Conservation (phyloP, 2,888 invertebrate genomes). For the Hyposoter didymator region DNA sequence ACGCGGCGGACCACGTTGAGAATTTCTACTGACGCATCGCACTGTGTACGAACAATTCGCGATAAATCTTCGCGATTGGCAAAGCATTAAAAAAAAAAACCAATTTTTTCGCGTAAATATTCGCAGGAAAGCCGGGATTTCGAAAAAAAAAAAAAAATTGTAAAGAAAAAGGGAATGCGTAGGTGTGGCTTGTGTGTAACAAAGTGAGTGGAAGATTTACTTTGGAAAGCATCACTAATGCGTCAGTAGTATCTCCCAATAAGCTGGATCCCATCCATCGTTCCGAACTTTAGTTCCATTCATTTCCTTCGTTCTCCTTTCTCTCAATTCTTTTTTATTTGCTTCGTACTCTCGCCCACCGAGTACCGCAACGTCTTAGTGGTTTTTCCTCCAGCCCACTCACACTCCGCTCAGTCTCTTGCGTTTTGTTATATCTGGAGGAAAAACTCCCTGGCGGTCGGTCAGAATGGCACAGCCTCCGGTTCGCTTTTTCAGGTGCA, state of each 20-base stretch:
- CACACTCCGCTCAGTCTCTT: slow-evolving; percentile 3
- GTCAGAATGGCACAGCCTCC: slow-evolving; percentile 54
- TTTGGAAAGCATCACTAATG: slow-evolving; percentile 36
- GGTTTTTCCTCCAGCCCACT: slow-evolving; percentile 64
- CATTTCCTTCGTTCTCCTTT: slow-evolving; percentile 44
- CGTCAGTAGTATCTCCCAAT: slow-evolving; percentile 52
- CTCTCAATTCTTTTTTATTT: slow-evolving; percentile 48
- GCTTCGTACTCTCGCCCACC: slow-evolving; percentile 70
- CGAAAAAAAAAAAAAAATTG: neutral
- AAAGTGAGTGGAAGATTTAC: slow-evolving; percentile 46
- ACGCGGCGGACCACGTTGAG: slow-evolving; percentile 14
- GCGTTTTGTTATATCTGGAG: slow-evolving; percentile 48
- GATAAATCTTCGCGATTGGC: slow-evolving; percentile 2
- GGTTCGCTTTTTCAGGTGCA: slow-evolving; percentile 57
- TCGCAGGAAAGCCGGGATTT: neutral
- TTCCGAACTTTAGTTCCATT: slow-evolving; percentile 52
- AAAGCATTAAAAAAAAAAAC: neutral
- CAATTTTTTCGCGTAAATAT: neutral
- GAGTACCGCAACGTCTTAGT: slow-evolving; percentile 71
- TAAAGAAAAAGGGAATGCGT: slow-evolving; percentile 1
- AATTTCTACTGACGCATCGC: slow-evolving; percentile 4
- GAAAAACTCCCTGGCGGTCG: slow-evolving; percentile 27
- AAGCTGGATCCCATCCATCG: slow-evolving; percentile 57
- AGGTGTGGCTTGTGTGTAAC: slow-evolving; percentile 14
- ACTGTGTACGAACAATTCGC: slow-evolving; percentile 1